Evolutionary conservation across 2,797 vertebrate species (phyloP).

Genomic region (Sebastes miniatus): DNA sequence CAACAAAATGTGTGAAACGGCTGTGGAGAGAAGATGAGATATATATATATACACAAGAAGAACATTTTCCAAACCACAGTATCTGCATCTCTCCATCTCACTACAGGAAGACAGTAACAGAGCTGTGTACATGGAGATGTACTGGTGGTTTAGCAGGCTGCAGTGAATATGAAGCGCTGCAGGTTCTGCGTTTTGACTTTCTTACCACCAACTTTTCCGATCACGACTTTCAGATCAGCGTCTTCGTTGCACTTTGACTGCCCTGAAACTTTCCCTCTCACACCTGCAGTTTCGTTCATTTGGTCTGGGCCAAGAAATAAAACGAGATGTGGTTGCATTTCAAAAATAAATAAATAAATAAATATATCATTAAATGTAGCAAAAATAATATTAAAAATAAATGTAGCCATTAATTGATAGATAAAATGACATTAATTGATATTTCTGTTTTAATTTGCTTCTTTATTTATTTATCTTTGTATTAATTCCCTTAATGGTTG

Average conservation of each 20-base stretch:
- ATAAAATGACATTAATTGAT: too few species aligned
- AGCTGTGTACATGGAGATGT: neutral
- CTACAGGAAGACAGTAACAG: neutral
- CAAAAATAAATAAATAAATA: too few species aligned
- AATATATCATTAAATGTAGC: too few species aligned
- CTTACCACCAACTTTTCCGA: neutral
- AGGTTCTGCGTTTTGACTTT: neutral
- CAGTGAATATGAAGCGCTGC: neutral
- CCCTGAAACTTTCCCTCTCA: neutral
- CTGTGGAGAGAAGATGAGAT: too few species aligned
- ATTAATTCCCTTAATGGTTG: too few species aligned
- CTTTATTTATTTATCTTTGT: too few species aligned
- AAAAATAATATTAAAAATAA: too few species aligned
- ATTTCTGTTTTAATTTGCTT: too few species aligned
- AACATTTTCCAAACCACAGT: neutral
- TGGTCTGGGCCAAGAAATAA: too few species aligned
- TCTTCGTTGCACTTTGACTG: neutral
- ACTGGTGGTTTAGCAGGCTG: neutral
- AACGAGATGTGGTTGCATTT: neutral
- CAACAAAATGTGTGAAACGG: neutral
- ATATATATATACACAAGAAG: neutral
- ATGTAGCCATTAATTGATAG: too few species aligned
- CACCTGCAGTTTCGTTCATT: neutral
- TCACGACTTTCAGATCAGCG: neutral
- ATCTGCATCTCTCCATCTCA: neutral